These are phyloP conservation scores for Ophion slaviceki DNA, from an alignment of 2,888 invertebrate genomes.

Conservation along the genomic window DNA sequence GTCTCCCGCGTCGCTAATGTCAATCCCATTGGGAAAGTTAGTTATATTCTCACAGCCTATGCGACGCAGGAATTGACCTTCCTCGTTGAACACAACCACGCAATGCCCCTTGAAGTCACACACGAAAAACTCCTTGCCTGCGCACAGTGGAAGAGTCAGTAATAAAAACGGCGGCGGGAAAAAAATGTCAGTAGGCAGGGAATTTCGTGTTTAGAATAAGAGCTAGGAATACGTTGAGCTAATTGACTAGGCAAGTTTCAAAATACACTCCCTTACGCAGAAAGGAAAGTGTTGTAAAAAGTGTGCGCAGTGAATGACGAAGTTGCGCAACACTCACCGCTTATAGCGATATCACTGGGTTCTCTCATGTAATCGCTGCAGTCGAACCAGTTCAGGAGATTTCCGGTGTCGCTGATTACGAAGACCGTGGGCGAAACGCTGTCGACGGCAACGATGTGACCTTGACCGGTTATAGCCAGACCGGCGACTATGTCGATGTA, in stretches of 20 bases:
- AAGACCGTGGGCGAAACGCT: conserved; percentile 98
- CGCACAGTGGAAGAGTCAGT: conserved; percentile 68
- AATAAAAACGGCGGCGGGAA: conserved; percentile 43
- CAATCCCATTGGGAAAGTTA: conserved; percentile 98
- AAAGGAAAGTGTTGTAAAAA: conserved; percentile 17
- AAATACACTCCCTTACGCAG: background rate
- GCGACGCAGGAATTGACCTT: conserved; percentile 95
- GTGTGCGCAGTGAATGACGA: background rate
- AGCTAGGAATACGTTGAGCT: too few species aligned
- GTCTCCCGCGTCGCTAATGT: conserved; percentile 98
- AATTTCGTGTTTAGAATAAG: background rate
- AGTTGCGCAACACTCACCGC: conserved; percentile 85
- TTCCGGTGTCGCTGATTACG: conserved; percentile 95
- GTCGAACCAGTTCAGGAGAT: conserved; percentile 97
- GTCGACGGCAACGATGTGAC: conserved; percentile 98
- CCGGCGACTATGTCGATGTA: conserved; percentile 97
- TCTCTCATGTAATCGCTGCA: conserved; percentile 99
- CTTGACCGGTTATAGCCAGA: conserved; percentile 95
- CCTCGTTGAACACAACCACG: conserved; percentile 97
- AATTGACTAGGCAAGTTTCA: too few species aligned
- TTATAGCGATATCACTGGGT: conserved; percentile 98
- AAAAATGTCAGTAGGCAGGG: background rate
- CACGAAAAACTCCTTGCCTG: conserved; percentile 96
- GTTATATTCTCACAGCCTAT: conserved; percentile 98
- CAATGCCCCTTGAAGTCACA: conserved; percentile 99